Conservation (phyloP, 2,113 vertebrate species). For the Antennarius striatus region DNA sequence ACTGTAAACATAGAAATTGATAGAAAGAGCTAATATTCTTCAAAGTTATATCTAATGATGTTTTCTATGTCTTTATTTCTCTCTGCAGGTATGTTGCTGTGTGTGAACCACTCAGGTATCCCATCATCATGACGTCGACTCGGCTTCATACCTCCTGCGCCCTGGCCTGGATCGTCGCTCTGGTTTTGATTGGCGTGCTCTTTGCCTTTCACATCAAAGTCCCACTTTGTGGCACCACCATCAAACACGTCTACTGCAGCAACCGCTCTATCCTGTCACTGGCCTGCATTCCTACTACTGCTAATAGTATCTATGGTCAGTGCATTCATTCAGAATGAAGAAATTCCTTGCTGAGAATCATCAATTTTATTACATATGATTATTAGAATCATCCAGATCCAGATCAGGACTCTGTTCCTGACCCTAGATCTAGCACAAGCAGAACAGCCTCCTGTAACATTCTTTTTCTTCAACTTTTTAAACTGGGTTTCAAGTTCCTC, state of each 20-base stretch:
- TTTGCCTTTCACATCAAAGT: constrained; percentile 49
- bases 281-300: constrained; percentile 55
- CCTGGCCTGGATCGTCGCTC: constrained; percentile 54
- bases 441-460: too few relatives aligned
- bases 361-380: too few relatives aligned
- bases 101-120: constrained; percentile 66
- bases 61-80: not conserved
- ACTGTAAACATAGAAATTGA: too few relatives aligned
- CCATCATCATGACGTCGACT: constrained; percentile 60
- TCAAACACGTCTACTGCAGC: constrained; percentile 66
- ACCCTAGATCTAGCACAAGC: too few relatives aligned
- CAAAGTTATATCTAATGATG: too few relatives aligned
- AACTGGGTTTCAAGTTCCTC: too few relatives aligned
- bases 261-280: constrained; percentile 58
- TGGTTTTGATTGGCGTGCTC: constrained; percentile 54
- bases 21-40: too few relatives aligned
- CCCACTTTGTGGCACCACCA: constrained; percentile 48
- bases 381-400: too few relatives aligned
- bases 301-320: constrained; percentile 59
- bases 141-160: constrained; percentile 41
- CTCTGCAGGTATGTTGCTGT: constrained; percentile 61
- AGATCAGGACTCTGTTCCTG: too few relatives aligned
- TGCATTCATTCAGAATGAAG: not conserved
- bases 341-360: too few relatives aligned
- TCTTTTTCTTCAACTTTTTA: too few relatives aligned